Percentiles rank a stretch among this genome's conserved stretches.
These are phyloP conservation scores for Aleiodes leptofemur DNA, from an alignment of 2,888 invertebrate genomes.

Conservation along the genomic window DNA sequence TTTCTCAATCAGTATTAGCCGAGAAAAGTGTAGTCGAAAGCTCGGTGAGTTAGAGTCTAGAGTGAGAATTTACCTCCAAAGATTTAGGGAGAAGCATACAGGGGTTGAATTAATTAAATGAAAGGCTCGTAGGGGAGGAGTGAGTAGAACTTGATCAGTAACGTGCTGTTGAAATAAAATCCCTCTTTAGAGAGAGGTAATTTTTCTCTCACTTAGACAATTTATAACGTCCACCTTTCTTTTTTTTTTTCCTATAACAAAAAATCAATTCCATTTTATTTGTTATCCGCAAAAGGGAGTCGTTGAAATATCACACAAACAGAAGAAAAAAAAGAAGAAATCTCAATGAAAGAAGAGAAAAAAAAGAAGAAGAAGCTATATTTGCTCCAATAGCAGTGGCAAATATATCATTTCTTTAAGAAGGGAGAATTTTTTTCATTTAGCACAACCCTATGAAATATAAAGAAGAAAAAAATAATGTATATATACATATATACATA, in stretches of 20 bases:
- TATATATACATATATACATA: no score
- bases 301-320: background rate
- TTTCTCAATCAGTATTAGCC: slow-evolving; percentile 9
- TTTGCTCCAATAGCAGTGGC: no score
- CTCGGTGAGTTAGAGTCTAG: slow-evolving; percentile 15
- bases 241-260: background rate
- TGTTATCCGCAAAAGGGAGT: background rate
- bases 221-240: slow-evolving; percentile 14
- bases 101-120: slow-evolving; percentile 48
- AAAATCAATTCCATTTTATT: slow-evolving; percentile 15
- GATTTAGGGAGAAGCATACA: slow-evolving; percentile 29
- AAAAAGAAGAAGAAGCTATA: background rate
- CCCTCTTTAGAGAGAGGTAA: slow-evolving; percentile 7
- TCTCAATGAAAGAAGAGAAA: background rate
- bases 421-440: no score
- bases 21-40: background rate
- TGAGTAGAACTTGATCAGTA: background rate
- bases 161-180: slow-evolving; percentile 8
- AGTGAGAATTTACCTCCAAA: slow-evolving; percentile 27
- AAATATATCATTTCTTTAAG: no score
- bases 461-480: no score
- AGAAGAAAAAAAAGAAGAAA: background rate
- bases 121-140: background rate
- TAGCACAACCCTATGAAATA: no score
- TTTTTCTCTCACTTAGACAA: slow-evolving; percentile 10